These are phyloP conservation scores for Thalpophila matura DNA, from an alignment of 2,888 invertebrate genomes.

Conservation along the genomic window DNA sequence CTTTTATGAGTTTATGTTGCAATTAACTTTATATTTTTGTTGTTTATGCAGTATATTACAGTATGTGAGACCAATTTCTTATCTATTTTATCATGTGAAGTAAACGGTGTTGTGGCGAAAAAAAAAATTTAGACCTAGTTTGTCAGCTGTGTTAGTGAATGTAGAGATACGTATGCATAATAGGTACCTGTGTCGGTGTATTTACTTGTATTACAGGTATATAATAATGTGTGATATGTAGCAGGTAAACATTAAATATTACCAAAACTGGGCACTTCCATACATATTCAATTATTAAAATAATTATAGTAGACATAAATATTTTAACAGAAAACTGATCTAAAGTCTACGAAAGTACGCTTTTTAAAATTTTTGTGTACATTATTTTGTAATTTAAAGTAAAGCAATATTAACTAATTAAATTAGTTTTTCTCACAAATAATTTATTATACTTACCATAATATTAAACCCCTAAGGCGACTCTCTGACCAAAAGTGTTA, in stretches of 20 bases:
- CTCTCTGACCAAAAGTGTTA: too few relatives aligned
- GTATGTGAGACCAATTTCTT: slow-evolving; percentile 40
- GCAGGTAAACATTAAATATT: slow-evolving; percentile 15
- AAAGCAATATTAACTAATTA: not conserved
- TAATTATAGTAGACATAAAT: slow-evolving; percentile 7
- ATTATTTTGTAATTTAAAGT: not conserved
- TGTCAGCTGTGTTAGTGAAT: slow-evolving; percentile 75
- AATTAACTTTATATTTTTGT: slow-evolving; percentile 63
- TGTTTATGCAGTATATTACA: slow-evolving; percentile 58
- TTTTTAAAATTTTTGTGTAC: too few relatives aligned
- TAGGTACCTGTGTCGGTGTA: slow-evolving; percentile 59
- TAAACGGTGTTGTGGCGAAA: slow-evolving; percentile 70
- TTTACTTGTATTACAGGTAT: slow-evolving; percentile 55
- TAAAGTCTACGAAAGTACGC: not conserved
- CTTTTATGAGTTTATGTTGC: slow-evolving; percentile 70
- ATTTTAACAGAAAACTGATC: not conserved
- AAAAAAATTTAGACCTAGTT: slow-evolving; percentile 69
- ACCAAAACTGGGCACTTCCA: slow-evolving; percentile 22
- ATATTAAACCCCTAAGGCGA: too few relatives aligned
- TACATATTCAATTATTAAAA: slow-evolving; percentile 18
- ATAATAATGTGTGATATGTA: slow-evolving; percentile 39
- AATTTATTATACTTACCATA: too few relatives aligned
- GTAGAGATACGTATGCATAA: slow-evolving; percentile 71
- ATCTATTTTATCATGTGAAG: slow-evolving; percentile 27
- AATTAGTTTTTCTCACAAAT: not conserved